Conservation (phyloP, 1,140 invertebrate species). For the Penaeus indicus region DNA sequence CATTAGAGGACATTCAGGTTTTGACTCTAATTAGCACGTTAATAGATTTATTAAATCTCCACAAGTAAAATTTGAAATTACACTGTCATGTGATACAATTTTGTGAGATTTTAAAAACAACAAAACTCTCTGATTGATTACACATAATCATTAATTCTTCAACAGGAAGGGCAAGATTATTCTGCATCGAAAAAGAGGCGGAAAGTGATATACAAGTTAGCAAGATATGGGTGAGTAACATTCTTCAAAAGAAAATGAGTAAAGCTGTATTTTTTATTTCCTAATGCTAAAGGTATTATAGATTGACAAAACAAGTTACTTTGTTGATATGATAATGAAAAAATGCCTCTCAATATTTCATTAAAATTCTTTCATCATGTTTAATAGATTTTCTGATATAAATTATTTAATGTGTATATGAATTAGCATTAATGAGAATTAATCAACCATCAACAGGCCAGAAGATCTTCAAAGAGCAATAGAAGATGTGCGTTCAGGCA, state of each 20-base stretch:
- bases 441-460: slow-evolving; percentile 6
- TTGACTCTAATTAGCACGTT: no score
- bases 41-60: no score
- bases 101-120: no score
- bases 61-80: no score
- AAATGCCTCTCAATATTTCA: no score
- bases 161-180: slow-evolving; percentile 6
- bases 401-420: neutral
- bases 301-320: no score
- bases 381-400: neutral
- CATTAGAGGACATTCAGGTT: no score
- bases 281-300: no score
- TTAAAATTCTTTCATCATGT: neutral
- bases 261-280: no score
- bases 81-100: no score
- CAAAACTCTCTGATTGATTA: neutral
- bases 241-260: no score
- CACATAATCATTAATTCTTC: neutral
- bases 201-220: slow-evolving; percentile 40
- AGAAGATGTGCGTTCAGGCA: slow-evolving; percentile 36
- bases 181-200: slow-evolving; percentile 23
- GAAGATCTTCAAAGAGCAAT: slow-evolving; percentile 47
- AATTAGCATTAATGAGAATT: neutral
- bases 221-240: slow-evolving; percentile 48
- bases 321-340: no score